Percentiles rank a stretch among this genome's conserved stretches.
Conservation (phyloP, 2,888 invertebrate genomes). For the Oscheius sp. region DNA sequence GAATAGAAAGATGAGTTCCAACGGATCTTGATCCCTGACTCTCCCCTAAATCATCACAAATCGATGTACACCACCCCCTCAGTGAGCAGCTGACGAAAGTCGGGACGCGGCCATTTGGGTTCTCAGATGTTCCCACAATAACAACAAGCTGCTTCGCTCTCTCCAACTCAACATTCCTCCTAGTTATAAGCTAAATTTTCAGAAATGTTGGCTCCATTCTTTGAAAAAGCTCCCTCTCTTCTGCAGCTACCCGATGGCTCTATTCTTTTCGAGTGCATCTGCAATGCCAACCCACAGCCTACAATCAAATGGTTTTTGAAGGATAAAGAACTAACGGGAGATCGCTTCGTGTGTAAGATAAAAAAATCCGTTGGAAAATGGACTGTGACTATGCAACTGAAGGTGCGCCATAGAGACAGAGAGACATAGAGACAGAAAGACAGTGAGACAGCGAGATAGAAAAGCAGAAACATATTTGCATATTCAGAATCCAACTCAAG, state of each 20-base stretch:
- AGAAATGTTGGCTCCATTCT: slow-evolving; percentile 63
- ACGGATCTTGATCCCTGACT: too few species aligned
- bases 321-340: slow-evolving; percentile 70
- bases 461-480: slow-evolving; percentile 7
- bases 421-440: not conserved
- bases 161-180: not conserved
- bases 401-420: slow-evolving; percentile 47
- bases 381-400: slow-evolving; percentile 70
- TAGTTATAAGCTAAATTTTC: not conserved
- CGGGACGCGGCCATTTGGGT: slow-evolving; percentile 9
- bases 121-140: slow-evolving; percentile 18
- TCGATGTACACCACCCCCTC: slow-evolving; percentile 12
- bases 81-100: slow-evolving; percentile 15
- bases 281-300: slow-evolving; percentile 72
- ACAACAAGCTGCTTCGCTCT: slow-evolving; percentile 3
- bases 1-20: too few species aligned
- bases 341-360: slow-evolving; percentile 67
- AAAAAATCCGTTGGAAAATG: slow-evolving; percentile 73
- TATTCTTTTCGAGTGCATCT: slow-evolving; percentile 72
- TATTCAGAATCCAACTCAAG: slow-evolving; percentile 71
- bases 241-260: slow-evolving; percentile 70
- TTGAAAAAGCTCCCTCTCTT: slow-evolving; percentile 70
- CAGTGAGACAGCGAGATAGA: not conserved
- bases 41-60: not conserved
- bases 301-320: slow-evolving; percentile 70